phyloP scores from a whole-genome alignment of 2,888 invertebrate species.

The Sepioteuthis lessoniana region DNA sequence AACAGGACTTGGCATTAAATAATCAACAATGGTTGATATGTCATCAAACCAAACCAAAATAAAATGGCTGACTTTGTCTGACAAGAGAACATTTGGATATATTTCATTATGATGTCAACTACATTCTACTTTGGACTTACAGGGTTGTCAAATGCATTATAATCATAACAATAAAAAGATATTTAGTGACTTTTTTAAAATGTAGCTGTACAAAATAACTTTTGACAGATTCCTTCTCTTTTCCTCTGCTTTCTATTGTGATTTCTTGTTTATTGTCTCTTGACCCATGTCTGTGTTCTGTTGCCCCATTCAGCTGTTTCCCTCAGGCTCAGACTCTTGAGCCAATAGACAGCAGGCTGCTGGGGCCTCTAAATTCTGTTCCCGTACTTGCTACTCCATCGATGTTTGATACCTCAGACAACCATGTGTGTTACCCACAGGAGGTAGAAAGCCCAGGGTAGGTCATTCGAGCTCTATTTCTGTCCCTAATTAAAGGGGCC shows the following conservation, averaged over 20 bases:
- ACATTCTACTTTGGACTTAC: too few relatives aligned
- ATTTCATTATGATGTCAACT: too few relatives aligned
- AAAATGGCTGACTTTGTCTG: too few relatives aligned
- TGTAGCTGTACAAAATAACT: too few relatives aligned
- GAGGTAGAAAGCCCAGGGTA: background rate
- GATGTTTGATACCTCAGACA: background rate
- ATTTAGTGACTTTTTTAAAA: too few relatives aligned
- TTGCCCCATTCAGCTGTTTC: conserved; percentile 12
- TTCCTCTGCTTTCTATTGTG: background rate
- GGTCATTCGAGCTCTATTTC: background rate
- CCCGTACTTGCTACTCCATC: background rate
- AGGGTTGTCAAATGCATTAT: too few relatives aligned
- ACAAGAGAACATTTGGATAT: too few relatives aligned
- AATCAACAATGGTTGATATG: too few relatives aligned
- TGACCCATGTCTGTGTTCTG: background rate
- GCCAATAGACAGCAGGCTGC: background rate
- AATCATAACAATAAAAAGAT: too few relatives aligned
- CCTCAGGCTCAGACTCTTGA: conserved; percentile 2
- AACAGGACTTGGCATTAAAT: too few relatives aligned
- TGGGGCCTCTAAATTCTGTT: background rate
- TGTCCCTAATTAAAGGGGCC: background rate
- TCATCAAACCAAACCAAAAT: too few relatives aligned
- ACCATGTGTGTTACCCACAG: background rate
- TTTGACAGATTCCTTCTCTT: background rate
- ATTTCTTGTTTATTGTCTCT: background rate